Evolutionary conservation across 2,797 vertebrate species (phyloP).

Genomic region (Artibeus jamaicensis): DNA sequence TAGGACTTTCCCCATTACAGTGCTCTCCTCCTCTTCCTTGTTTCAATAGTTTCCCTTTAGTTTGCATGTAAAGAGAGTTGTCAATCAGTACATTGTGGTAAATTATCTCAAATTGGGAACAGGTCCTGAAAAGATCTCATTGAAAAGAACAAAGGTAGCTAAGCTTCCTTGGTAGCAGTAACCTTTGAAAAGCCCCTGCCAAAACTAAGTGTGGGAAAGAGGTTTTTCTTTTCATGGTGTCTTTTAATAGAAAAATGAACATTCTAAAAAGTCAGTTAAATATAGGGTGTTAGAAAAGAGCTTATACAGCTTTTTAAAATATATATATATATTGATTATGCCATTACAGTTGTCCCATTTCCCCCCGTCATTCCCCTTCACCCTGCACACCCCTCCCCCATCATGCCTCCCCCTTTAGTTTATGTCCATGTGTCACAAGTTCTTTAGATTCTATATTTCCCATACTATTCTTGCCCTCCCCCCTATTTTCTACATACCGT

Average conservation of each 20-base stretch:
- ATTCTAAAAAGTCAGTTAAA: conserved; percentile 28
- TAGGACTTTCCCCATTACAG: neutral
- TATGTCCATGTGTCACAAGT: too few species aligned
- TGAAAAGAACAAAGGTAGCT: conserved; percentile 43
- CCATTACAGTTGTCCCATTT: too few species aligned
- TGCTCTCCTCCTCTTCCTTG: conserved; percentile 22
- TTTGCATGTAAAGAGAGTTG: conserved; percentile 36
- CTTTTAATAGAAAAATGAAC: conserved; percentile 44
- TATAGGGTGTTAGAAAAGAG: neutral
- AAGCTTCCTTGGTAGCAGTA: conserved; percentile 9
- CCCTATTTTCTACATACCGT: too few species aligned
- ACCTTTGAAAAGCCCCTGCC: conserved; percentile 48
- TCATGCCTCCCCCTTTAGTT: too few species aligned
- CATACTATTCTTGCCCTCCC: too few species aligned
- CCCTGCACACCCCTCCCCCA: too few species aligned
- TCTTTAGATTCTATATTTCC: too few species aligned
- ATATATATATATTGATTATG: too few species aligned
- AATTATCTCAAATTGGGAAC: conserved; percentile 28
- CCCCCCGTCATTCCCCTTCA: too few species aligned
- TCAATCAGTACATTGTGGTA: conserved; percentile 37
- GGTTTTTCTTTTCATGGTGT: conserved; percentile 23
- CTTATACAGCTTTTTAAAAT: neutral
- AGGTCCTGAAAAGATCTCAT: conserved; percentile 47
- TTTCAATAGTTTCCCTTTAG: neutral
- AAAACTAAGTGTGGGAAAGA: conserved; percentile 48